phyloP scores from a whole-genome alignment of 2,888 invertebrate genomes.

The Dichetophora obliterata region DNA sequence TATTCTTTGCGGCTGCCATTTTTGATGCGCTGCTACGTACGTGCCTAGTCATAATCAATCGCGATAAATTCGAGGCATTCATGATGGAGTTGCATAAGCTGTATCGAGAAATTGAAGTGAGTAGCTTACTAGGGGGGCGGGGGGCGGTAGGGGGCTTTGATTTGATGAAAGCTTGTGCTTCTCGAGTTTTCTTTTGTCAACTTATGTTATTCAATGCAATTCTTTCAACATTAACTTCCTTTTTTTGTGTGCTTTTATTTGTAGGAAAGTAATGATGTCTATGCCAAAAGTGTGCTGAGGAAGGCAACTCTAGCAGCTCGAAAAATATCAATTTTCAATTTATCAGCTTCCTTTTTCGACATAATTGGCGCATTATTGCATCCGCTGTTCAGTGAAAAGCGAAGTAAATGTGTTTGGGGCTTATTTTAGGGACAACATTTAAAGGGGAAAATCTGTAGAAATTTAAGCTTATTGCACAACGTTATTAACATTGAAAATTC shows the following conservation, averaged over 20 bases:
- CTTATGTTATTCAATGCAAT: neutral
- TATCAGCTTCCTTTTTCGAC: slow-evolving; percentile 57
- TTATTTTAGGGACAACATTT: neutral
- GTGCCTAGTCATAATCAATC: slow-evolving; percentile 57
- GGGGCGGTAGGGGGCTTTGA: neutral
- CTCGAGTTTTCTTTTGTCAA: slow-evolving; percentile 22
- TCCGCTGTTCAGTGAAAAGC: slow-evolving; percentile 54
- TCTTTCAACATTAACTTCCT: neutral
- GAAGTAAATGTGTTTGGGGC: slow-evolving; percentile 50
- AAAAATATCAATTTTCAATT: slow-evolving; percentile 61
- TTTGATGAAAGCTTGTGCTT: neutral
- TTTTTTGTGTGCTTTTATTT: slow-evolving; percentile 4
- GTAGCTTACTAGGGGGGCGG: slow-evolving; percentile 2
- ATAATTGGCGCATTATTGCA: slow-evolving; percentile 56
- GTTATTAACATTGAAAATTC: too few species aligned
- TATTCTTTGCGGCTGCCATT: slow-evolving; percentile 59
- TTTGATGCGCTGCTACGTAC: slow-evolving; percentile 62
- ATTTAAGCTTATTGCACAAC: too few species aligned
- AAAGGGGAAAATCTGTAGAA: too few species aligned
- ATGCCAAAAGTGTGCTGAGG: slow-evolving; percentile 49
- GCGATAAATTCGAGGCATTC: slow-evolving; percentile 59
- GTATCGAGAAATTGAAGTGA: slow-evolving; percentile 58
- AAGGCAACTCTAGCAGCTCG: slow-evolving; percentile 53
- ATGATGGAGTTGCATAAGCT: slow-evolving; percentile 54
- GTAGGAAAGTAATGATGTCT: slow-evolving; percentile 51